A percentile compares a stretch with the other conserved stretches of the same genome.
phyloP scores from a whole-genome alignment of 2,888 invertebrate genomes.

The Mellilla xanthometata region DNA sequence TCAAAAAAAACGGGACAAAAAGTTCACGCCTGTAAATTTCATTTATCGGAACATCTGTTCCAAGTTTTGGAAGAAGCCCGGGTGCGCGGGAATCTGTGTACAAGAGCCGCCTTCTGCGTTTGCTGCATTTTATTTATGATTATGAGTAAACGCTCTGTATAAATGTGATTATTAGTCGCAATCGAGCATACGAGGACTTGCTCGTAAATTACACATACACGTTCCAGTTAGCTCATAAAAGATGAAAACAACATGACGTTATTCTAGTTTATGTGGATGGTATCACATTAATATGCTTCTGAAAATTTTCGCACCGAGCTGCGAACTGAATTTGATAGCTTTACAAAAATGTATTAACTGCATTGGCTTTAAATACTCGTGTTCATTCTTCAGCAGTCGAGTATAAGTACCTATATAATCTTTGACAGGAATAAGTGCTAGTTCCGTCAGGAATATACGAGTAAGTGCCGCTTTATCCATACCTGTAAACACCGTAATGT shows the following conservation, averaged over 20 bases:
- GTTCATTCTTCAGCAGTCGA: too few relatives aligned
- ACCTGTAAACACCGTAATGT: conserved; percentile 97
- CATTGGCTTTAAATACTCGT: too few relatives aligned
- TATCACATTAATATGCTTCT: conserved; percentile 1
- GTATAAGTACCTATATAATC: too few relatives aligned
- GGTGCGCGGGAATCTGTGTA: conserved; percentile 16
- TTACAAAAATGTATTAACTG: too few relatives aligned
- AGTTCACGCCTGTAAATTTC: conserved; percentile 30
- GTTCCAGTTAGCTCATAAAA: conserved; percentile 16
- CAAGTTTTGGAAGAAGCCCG: conserved; percentile 26
- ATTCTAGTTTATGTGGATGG: conserved; percentile 11
- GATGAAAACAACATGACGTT: conserved; percentile 14
- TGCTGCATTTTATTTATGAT: conserved; percentile 27
- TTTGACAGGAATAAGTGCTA: too few relatives aligned
- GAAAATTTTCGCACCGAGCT: background rate
- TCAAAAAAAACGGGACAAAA: conserved; percentile 39
- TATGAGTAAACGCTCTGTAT: conserved; percentile 22
- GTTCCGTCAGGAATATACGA: too few relatives aligned
- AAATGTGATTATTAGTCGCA: conserved; percentile 14
- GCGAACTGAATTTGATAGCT: too few relatives aligned
- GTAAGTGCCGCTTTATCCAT: too few relatives aligned
- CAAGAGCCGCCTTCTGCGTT: conserved; percentile 14
- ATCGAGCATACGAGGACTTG: conserved; percentile 10
- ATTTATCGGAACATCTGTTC: conserved; percentile 38
- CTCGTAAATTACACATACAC: conserved; percentile 17